Percentiles rank a stretch among this genome's conserved stretches.
Evolutionary conservation across 1,140 invertebrate species (phyloP).

Genomic region (Eueides isabella): DNA sequence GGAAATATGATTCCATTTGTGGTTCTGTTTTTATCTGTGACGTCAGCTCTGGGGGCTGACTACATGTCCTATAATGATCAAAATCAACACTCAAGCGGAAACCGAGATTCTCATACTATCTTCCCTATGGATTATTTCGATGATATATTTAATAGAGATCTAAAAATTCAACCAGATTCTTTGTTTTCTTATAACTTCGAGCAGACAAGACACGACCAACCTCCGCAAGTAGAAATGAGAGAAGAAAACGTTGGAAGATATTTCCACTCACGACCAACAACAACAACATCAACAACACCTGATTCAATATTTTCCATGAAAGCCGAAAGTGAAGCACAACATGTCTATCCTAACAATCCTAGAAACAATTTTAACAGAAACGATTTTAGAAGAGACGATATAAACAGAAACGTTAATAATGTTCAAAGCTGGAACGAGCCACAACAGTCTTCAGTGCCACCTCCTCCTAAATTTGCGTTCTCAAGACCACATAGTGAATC

Average conservation of each 20-base stretch:
- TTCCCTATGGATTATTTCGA: slow-evolving; percentile 26
- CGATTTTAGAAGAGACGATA: not conserved
- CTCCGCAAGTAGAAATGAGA: slow-evolving; percentile 45
- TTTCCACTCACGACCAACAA: slow-evolving; percentile 35
- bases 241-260: slow-evolving; percentile 52
- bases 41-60: slow-evolving; percentile 2
- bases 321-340: slow-evolving; percentile 14
- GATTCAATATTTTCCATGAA: slow-evolving; percentile 28
- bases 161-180: slow-evolving; percentile 22
- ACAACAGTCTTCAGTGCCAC: slow-evolving; percentile 9
- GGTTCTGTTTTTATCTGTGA: slow-evolving; percentile 3
- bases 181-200: slow-evolving; percentile 48
- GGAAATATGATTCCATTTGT: slow-evolving; percentile 17
- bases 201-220: slow-evolving; percentile 44
- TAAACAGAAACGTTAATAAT: not conserved
- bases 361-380: not conserved
- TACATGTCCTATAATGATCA: slow-evolving; percentile 7
- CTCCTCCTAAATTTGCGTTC: slow-evolving; percentile 22
- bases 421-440: slow-evolving; percentile 1
- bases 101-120: not conserved
- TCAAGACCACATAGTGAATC: slow-evolving; percentile 16
- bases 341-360: slow-evolving; percentile 10
- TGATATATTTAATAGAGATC: slow-evolving; percentile 41
- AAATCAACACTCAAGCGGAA: not conserved
- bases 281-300: slow-evolving; percentile 23